phyloP scores from a whole-genome alignment of 2,797 vertebrate species.

The Trachurus trachurus region DNA sequence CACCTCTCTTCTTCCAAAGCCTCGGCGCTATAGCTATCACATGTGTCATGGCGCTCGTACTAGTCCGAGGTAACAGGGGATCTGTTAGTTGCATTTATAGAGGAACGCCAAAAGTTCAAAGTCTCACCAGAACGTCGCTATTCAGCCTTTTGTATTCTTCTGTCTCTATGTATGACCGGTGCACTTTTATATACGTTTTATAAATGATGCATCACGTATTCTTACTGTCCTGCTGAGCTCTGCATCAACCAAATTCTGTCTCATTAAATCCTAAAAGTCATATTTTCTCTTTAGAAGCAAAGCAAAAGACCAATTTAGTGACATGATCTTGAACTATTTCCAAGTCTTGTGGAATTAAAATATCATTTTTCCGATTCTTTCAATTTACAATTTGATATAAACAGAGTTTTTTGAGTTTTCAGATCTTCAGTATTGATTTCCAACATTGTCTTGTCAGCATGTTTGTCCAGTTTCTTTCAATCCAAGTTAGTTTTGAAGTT shows the following conservation, averaged over 20 bases:
- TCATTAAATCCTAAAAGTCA: neutral
- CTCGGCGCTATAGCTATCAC: slow-evolving; percentile 55
- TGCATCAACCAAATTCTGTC: neutral
- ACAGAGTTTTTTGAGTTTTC: neutral
- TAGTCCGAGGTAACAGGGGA: slow-evolving; percentile 71
- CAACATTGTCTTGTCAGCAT: neutral
- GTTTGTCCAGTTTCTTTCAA: neutral
- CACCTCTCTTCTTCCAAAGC: slow-evolving; percentile 62
- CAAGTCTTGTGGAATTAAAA: too few species aligned
- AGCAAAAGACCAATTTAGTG: neutral
- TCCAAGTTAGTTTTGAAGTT: neutral
- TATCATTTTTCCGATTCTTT: neutral
- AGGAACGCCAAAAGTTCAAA: slow-evolving; percentile 81
- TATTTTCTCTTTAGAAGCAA: neutral
- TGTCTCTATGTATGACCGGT: slow-evolving; percentile 7
- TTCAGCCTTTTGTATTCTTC: slow-evolving; percentile 27
- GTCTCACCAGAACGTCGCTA: slow-evolving; percentile 37
- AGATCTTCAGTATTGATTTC: neutral
- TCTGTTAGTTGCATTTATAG: slow-evolving; percentile 79
- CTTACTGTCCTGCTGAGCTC: neutral
- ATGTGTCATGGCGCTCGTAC: slow-evolving; percentile 69
- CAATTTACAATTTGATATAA: neutral
- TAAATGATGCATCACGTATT: slow-evolving; percentile 12
- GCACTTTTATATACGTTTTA: slow-evolving; percentile 1
- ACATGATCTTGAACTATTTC: neutral